Conservation (phyloP, 53 echinoderm and acorn worm genomes). For the Astropecten irregularis region DNA sequence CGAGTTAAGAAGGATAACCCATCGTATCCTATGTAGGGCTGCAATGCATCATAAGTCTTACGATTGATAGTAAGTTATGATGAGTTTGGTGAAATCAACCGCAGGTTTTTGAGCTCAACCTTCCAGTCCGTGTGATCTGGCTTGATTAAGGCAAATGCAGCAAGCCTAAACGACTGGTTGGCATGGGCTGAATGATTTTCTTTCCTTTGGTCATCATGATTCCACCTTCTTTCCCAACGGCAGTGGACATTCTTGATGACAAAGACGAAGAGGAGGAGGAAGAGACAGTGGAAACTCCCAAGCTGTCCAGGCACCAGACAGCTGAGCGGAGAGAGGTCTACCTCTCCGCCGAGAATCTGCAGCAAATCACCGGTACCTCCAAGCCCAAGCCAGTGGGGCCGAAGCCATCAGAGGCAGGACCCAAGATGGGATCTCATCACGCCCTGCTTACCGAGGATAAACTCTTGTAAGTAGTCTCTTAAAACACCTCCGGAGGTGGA, state of each 20-base stretch:
- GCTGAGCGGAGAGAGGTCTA: constrained; percentile 52
- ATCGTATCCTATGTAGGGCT: too few species aligned
- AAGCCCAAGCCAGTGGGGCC: constrained; percentile 35
- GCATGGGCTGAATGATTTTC: too few species aligned
- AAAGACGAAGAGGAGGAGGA: constrained; percentile 65
- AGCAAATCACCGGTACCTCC: constrained; percentile 41
- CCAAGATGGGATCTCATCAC: constrained; percentile 58
- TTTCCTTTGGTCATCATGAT: too few species aligned
- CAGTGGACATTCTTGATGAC: constrained; percentile 97
- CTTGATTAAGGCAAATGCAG: too few species aligned
- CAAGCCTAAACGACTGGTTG: too few species aligned
- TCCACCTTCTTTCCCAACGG: not conserved
- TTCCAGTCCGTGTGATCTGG: too few species aligned
- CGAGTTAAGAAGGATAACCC: too few species aligned
- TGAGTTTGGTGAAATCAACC: too few species aligned
- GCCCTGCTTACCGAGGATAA: constrained; percentile 92
- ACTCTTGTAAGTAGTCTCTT: constrained; percentile 78
- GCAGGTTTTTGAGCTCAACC: too few species aligned
- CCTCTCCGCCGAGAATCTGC: constrained; percentile 90
- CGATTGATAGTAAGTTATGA: too few species aligned
- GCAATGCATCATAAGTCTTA: too few species aligned
- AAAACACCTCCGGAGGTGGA: not conserved
- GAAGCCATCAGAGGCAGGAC: constrained; percentile 17
- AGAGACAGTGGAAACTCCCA: constrained; percentile 17
- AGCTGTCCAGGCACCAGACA: not conserved